These are phyloP conservation scores for Drosophila basisetae DNA, from an alignment of 2,888 invertebrate genomes.

Conservation along the genomic window DNA sequence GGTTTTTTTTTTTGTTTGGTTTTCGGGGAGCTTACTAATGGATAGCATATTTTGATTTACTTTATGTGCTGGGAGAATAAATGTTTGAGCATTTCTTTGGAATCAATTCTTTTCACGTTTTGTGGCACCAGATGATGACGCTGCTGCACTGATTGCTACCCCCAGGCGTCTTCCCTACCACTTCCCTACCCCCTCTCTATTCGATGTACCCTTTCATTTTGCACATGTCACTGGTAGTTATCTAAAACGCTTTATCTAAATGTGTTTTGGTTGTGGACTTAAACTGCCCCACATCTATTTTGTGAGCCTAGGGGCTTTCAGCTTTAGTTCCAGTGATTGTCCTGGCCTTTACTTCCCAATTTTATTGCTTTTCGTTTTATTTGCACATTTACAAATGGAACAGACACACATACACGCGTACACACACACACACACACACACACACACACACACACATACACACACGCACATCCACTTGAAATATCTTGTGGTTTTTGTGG, in stretches of 20 bases:
- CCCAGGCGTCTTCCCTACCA: constrained; percentile 17
- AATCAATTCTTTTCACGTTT: constrained; percentile 61
- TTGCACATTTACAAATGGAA: constrained; percentile 78
- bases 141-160: constrained; percentile 73
- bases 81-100: constrained; percentile 17
- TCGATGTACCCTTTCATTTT: background rate
- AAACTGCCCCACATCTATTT: constrained; percentile 32
- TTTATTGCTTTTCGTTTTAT: constrained; percentile 78
- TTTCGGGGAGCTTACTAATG: constrained; percentile 36
- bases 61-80: constrained; percentile 5
- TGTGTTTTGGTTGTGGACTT: constrained; percentile 51
- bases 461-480: background rate
- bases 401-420: constrained; percentile 30
- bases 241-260: constrained; percentile 80
- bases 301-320: constrained; percentile 20
- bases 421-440: constrained; percentile 5
- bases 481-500: constrained; percentile 50
- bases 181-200: no score
- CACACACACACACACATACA: constrained; percentile 1
- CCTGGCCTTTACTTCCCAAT: constrained; percentile 33
- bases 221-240: constrained; percentile 63
- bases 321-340: constrained; percentile 6
- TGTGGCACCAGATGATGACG: constrained; percentile 63
- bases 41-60: constrained; percentile 71
- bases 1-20: constrained; percentile 23